Base-by-base conservation (phyloP, 2,113 vertebrate genomes). In the Larimichthys crocea region DNA sequence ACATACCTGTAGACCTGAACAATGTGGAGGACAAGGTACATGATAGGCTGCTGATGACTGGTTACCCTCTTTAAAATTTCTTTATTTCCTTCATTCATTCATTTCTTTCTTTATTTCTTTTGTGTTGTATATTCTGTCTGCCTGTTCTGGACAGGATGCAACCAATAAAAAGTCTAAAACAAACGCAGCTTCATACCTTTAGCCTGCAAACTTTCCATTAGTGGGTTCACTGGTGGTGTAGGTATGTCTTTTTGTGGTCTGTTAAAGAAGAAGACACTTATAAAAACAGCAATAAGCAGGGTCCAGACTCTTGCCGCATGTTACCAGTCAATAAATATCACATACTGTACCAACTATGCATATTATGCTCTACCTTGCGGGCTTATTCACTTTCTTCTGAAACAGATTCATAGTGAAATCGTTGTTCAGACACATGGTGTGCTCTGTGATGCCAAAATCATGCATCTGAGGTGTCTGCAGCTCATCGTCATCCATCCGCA, bases 391-490 rank as follows among this genome's bases (percentile, higher is more conserved):
- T 3, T 92, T 93, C 90, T 96, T 97, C 50, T 55, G 87, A 2
- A 96, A 83, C 26, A 98, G 94, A 5, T 95, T 95, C 91, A 97
- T 93, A 0, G 98, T 98, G 64, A 97, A 97, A 84, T 99, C 97
- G 49, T 97, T 96, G 89, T 97, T 97, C 88, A 98, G 92, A 89
- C 93, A 97, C 90, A 95, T 73, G 5, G 96, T 97, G 46, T 95
- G 86, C 42, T 98, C 97, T 0, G 95, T 94, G 67, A 99, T 95
- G 55, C 96, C 96, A 10, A 99, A 98, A 72, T 96, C 92, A 7
- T 96, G 95, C 50, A 97, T 84, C 48, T 95, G 96, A 1, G 97
- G 97, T 1, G 95, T 97, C 9, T 79, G 73, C 4, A 93, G 60
- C 65, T 90, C 91, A 0, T 88, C 95, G 26, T 96, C 95, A 0